phyloP scores from a whole-genome alignment of 2,113 vertebrate species.

The Stictonetta naevosa region DNA sequence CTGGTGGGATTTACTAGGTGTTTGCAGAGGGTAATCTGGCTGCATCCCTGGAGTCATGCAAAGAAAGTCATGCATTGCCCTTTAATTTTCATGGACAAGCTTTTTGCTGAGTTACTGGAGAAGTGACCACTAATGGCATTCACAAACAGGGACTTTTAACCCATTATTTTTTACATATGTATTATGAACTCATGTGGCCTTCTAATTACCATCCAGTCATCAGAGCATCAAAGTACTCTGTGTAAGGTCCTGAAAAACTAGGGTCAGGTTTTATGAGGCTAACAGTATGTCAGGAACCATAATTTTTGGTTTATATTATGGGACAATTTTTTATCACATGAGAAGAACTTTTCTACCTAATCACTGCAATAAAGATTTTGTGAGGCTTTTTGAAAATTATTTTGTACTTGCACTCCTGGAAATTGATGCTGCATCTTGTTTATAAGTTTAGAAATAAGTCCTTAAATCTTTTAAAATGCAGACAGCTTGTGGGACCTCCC shows the following conservation, averaged over 20 bases:
- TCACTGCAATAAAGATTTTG: conserved; percentile 37
- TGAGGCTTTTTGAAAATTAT: conserved; percentile 1
- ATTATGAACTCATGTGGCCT: conserved; percentile 29
- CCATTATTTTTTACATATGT: not conserved
- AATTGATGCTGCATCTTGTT: conserved; percentile 3
- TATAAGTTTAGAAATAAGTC: conserved; percentile 12
- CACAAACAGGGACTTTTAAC: not conserved
- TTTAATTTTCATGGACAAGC: conserved; percentile 13
- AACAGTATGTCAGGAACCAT: not conserved
- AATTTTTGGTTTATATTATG: not conserved
- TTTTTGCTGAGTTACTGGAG: not conserved
- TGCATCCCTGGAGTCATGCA: not conserved
- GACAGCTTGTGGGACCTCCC: conserved; percentile 38
- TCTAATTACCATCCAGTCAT: conserved; percentile 24
- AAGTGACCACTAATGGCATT: not conserved
- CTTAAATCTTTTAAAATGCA: conserved; percentile 49
- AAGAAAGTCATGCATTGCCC: not conserved
- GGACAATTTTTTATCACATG: not conserved
- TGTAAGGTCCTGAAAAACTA: conserved; percentile 6
- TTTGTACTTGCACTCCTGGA: conserved; percentile 13
- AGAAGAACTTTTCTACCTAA: conserved; percentile 16
- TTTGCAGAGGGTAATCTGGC: not conserved
- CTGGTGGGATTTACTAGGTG: not conserved
- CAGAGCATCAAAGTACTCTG: conserved; percentile 26
- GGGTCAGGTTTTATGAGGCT: conserved; percentile 13